phyloP scores from a whole-genome alignment of 2,797 vertebrate genomes.

The Muraenolepis orangiensis region DNA sequence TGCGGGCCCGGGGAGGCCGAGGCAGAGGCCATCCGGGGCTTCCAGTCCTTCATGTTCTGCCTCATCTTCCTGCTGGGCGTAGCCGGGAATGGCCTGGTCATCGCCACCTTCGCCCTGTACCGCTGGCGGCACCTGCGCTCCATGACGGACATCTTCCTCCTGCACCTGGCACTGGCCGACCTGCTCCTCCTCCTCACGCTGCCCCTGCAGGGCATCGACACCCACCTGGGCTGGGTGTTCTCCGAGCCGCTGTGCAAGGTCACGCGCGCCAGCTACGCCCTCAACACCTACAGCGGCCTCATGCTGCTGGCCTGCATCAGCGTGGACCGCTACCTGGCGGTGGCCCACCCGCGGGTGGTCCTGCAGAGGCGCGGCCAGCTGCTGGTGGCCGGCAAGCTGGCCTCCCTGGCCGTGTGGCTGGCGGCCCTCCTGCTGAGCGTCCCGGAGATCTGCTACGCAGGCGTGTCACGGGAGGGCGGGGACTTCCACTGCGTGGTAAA shows the following conservation, averaged over 20 bases:
- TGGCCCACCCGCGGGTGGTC: conserved; percentile 68
- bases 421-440: conserved; percentile 77
- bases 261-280: conserved; percentile 72
- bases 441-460: conserved; percentile 78
- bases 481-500: conserved; percentile 63
- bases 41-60: conserved; percentile 76
- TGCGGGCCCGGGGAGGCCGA: conserved; percentile 65
- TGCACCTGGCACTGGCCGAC: conserved; percentile 86
- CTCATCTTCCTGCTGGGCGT: conserved; percentile 77
- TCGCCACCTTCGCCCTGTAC: conserved; percentile 77
- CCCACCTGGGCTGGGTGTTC: conserved; percentile 69
- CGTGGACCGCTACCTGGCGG: conserved; percentile 85
- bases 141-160: conserved; percentile 82
- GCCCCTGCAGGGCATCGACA: conserved; percentile 69
- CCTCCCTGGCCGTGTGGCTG: conserved; percentile 67
- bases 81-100: conserved; percentile 82
- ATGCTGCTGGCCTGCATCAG: conserved; percentile 89
- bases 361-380: conserved; percentile 57
- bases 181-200: conserved; percentile 82
- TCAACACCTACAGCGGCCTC: conserved; percentile 87
- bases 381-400: conserved; percentile 55
- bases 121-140: conserved; percentile 68
- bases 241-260: conserved; percentile 66
- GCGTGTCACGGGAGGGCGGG: conserved; percentile 6
- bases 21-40: conserved; percentile 56